Percentiles rank a stretch among this genome's conserved stretches.
Evolutionary conservation across 1,140 invertebrate genomes (phyloP).

Genomic region (Globodera ellingtonae): DNA sequence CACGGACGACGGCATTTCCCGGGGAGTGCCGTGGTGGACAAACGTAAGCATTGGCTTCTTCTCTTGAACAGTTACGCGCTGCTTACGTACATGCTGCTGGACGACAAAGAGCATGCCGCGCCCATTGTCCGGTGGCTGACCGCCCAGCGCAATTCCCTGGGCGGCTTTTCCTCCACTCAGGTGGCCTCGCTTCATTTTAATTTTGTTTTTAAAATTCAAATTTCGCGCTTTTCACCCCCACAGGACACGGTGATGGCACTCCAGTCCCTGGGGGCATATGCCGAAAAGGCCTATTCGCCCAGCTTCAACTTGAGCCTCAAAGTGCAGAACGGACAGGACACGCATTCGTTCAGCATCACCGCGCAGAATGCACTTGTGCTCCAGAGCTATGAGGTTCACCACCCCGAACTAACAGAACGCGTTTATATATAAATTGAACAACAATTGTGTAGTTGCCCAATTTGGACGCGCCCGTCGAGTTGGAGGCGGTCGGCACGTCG

Average conservation of each 20-base stretch:
- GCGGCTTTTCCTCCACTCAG: constrained; percentile 78
- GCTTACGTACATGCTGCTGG: constrained; percentile 71
- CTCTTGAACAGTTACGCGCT: constrained; percentile 72
- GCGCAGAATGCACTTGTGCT: constrained; percentile 61
- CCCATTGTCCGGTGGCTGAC: constrained; percentile 83
- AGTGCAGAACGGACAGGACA: constrained; percentile 50
- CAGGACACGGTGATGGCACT: constrained; percentile 68
- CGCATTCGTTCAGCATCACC: constrained; percentile 54
- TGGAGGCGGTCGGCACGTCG: constrained; percentile 54
- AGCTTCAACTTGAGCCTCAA: constrained; percentile 55
- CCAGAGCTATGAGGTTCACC: constrained; percentile 56
- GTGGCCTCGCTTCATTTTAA: constrained; percentile 66
- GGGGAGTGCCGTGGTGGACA: too few relatives aligned
- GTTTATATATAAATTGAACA: too few relatives aligned
- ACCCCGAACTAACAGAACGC: too few relatives aligned
- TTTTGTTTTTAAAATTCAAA: background rate
- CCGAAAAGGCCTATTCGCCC: constrained; percentile 50
- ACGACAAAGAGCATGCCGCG: constrained; percentile 74
- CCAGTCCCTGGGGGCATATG: constrained; percentile 66
- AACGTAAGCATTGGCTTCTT: background rate
- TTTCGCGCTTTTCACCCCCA: constrained; percentile 72
- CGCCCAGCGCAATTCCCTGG: constrained; percentile 77
- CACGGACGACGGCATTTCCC: too few relatives aligned
- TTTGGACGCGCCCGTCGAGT: constrained; percentile 50
- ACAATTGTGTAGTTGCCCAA: constrained; percentile 48